These are phyloP conservation scores for Patiria miniata DNA, from an alignment of 35 echinoderm and acorn worm species.

Conservation along the genomic window DNA sequence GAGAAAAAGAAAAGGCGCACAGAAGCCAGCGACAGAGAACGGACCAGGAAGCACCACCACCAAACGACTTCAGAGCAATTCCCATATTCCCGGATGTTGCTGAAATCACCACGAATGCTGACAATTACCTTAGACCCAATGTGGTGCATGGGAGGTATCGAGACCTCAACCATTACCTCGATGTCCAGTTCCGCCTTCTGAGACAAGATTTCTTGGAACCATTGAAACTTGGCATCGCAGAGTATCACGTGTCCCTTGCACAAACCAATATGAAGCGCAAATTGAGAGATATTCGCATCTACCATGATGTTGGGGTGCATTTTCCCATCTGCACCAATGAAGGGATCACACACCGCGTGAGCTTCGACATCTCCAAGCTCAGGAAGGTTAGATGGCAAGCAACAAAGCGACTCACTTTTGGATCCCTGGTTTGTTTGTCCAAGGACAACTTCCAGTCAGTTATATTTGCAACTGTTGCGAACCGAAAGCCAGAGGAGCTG, in stretches of 20 bases:
- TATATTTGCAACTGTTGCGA: conserved; percentile 83
- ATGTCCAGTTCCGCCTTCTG: conserved; percentile 84
- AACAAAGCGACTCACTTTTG: conserved; percentile 63
- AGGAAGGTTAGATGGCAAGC: conserved; percentile 66
- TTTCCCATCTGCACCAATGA: conserved; percentile 54
- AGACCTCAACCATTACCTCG: conserved; percentile 72
- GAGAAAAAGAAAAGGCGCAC: not conserved
- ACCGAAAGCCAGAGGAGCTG: conserved; percentile 62
- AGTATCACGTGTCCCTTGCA: conserved; percentile 53
- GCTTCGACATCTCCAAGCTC: conserved; percentile 52
- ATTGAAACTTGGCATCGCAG: conserved; percentile 68
- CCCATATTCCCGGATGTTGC: conserved; percentile 77
- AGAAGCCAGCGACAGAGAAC: not conserved
- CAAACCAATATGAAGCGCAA: conserved; percentile 32
- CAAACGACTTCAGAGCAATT: conserved; percentile 60
- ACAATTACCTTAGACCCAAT: conserved; percentile 51
- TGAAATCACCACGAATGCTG: conserved; percentile 51
- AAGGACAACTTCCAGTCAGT: conserved; percentile 73
- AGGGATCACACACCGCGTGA: conserved; percentile 50
- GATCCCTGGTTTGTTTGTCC: conserved; percentile 86
- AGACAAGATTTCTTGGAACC: conserved; percentile 91
- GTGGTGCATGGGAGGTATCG: conserved; percentile 51
- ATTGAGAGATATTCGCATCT: conserved; percentile 63
- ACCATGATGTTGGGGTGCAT: conserved; percentile 61
- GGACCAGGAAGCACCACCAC: conserved; percentile 38